Percentiles rank a stretch among this genome's conserved stretches.
These are phyloP conservation scores for Eidolon dupreanum DNA, from an alignment of 2,797 vertebrate species.

Conservation along the genomic window DNA sequence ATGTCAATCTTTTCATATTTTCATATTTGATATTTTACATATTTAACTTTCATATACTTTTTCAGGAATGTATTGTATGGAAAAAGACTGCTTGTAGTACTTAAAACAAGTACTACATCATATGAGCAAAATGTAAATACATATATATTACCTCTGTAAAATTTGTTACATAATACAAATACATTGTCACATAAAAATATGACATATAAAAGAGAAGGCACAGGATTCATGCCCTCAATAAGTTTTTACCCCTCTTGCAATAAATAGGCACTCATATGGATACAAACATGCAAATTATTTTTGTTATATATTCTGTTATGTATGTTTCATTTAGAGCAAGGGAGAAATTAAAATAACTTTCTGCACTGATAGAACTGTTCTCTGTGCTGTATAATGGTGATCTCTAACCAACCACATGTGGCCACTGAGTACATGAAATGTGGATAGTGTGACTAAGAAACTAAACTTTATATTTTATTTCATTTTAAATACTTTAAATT, in stretches of 20 bases:
- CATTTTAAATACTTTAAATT: neutral
- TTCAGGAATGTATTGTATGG: neutral
- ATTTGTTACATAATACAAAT: neutral
- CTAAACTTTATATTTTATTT: neutral
- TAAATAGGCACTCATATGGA: neutral
- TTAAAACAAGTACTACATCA: neutral
- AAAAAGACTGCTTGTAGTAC: neutral
- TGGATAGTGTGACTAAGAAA: neutral
- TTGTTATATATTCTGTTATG: neutral
- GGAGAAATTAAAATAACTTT: neutral
- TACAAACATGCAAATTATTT: neutral
- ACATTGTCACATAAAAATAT: neutral
- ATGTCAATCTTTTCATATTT: neutral
- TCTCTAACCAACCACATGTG: neutral
- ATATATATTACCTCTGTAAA: neutral
- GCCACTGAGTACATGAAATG: neutral
- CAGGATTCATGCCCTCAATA: neutral
- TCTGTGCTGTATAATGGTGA: neutral
- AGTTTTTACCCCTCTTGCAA: neutral
- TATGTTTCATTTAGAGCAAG: slow-evolving; percentile 9
- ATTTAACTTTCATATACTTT: neutral
- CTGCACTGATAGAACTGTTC: neutral
- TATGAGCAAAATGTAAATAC: neutral
- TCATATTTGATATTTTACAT: neutral
- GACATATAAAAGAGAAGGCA: neutral